Base-by-base conservation (phyloP, 1,140 invertebrate genomes). In the silkworm (Bombyx mori) region DNA sequence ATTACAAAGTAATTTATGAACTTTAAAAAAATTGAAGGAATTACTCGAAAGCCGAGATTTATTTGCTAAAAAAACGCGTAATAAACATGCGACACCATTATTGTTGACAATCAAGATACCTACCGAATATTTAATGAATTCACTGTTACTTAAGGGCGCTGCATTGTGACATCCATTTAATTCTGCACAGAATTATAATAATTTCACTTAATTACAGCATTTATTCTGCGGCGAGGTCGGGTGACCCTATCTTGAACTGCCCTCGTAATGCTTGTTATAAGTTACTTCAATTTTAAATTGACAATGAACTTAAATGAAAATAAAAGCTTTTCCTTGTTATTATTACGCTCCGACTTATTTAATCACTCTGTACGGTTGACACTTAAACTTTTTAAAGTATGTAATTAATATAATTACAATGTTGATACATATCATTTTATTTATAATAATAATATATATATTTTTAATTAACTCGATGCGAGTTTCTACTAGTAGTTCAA, bases 201-300 rank as follows among this genome's bases (percentile, higher is more conserved):
- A 86, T 86, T 86, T 84, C 75, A 82, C 71, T 78, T 86, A 86
- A 86, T 86, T 86, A 80, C 79, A 65, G 72, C 78, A 82, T 84
- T 82, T 81, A 84, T 84, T 82, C 59, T 57, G 66, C 61, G 58
- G 65, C 68, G 75, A 82, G 77, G 79, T 68, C 73, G 69, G 62
- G 61, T 65, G 66, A 72, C 70, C 63, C 61, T 67, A 63, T 72
- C 66, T 71, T 67, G 59, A 53, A 65, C 64, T 69, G 68, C 56
- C 68, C 59, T 65, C 73, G 77, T 74, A 73, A 69, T 63, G 57
- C 62, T 53, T 61, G 48, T 63, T 61, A 56, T 65, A 60, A 47
- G 54, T 22, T 44, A 44, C 12, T 22, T 44, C 42, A 58, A 12
- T 58, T 68, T 74, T 58, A 55, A 65, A 70, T 66, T 54, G 63